These are phyloP conservation scores for Harmothoe impar DNA, from an alignment of 2,888 invertebrate species.

Conservation along the genomic window DNA sequence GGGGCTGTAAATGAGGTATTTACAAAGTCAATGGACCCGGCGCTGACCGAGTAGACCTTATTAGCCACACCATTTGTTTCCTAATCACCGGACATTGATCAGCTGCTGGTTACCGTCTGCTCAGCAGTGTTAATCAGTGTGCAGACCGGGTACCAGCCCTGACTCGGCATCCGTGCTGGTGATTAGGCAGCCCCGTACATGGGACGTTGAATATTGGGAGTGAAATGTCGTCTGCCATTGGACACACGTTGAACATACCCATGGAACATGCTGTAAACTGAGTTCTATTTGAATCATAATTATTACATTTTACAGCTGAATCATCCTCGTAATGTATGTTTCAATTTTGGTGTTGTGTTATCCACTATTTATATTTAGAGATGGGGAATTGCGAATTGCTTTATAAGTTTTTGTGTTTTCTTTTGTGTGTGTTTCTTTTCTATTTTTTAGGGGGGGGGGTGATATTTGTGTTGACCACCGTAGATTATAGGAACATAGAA, in stretches of 20 bases:
- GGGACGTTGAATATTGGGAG: neutral
- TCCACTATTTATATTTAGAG: too few species aligned
- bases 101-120: conserved; percentile 7
- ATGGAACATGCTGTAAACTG: too few species aligned
- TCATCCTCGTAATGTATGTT: too few species aligned
- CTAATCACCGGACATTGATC: conserved; percentile 23
- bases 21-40: conserved; percentile 34
- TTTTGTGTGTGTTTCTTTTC: too few species aligned
- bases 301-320: too few species aligned
- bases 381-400: too few species aligned
- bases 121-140: neutral
- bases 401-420: too few species aligned
- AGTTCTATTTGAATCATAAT: too few species aligned
- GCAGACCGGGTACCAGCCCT: conserved; percentile 3
- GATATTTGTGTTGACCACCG: too few species aligned
- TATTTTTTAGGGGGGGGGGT: too few species aligned
- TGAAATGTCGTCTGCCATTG: neutral
- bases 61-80: conserved; percentile 49
- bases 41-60: neutral
- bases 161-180: conserved; percentile 14
- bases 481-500: too few species aligned
- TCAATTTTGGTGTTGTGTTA: too few species aligned
- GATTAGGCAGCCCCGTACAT: neutral
- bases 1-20: conserved; percentile 52
- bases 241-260: neutral